phyloP scores from a whole-genome alignment of 2,797 vertebrate species.

The Gallinago nigripennis region DNA sequence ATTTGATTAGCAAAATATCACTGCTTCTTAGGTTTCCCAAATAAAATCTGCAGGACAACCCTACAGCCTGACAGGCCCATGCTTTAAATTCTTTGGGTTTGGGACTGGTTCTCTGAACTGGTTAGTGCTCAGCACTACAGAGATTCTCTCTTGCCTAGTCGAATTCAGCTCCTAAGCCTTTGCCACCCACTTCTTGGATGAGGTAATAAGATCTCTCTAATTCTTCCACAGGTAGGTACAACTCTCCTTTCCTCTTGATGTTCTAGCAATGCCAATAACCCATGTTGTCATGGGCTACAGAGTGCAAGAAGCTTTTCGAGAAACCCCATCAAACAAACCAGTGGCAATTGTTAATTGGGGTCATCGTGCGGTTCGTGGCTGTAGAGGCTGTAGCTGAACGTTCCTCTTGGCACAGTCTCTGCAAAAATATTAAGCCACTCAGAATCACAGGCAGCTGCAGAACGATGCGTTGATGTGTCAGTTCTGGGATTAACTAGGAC shows the following conservation, averaged over 20 bases:
- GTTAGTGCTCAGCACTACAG: neutral
- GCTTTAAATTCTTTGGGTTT: neutral
- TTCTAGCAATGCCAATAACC: neutral
- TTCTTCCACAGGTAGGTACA: neutral
- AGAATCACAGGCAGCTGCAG: neutral
- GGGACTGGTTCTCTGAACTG: neutral
- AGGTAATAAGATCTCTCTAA: neutral
- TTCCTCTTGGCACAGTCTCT: neutral
- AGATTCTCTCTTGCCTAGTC: neutral
- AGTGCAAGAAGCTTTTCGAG: neutral
- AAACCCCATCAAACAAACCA: neutral
- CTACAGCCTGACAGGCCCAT: neutral
- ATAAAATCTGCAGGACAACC: neutral
- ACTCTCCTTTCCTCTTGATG: neutral
- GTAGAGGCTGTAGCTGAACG: neutral
- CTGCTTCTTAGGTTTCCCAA: neutral
- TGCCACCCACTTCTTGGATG: neutral
- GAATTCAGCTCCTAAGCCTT: neutral
- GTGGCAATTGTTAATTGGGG: neutral
- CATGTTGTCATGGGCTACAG: neutral
- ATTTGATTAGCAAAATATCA: neutral
- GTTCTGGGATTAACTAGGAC: slow-evolving; percentile 2
- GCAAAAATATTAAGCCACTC: neutral
- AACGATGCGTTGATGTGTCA: neutral
- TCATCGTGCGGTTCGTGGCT: neutral